Percentiles rank a stretch among this genome's conserved stretches.
phyloP scores from a whole-genome alignment of 2,113 vertebrate genomes.

The Fregetta grallaria region DNA sequence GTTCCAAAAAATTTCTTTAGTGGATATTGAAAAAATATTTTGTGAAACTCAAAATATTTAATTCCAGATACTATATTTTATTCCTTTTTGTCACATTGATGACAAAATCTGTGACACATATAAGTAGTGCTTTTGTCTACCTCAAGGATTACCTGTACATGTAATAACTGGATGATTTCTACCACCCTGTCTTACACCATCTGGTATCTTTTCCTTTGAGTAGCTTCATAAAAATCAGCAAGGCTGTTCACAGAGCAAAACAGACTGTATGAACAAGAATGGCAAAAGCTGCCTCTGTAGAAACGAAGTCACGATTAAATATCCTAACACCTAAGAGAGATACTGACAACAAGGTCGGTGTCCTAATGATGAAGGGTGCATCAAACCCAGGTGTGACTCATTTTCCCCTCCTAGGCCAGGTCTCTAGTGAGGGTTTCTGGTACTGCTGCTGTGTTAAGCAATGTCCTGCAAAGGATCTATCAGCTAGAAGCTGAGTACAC shows the following conservation, averaged over 20 bases:
- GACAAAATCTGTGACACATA: neutral
- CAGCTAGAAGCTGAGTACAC: neutral
- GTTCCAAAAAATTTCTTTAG: neutral
- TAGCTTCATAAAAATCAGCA: neutral
- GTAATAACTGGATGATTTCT: neutral
- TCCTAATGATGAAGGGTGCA: neutral
- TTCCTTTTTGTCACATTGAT: neutral
- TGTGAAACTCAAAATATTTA: neutral
- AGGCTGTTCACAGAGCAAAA: neutral
- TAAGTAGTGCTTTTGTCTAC: neutral
- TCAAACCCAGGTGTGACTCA: neutral
- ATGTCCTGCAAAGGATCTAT: neutral
- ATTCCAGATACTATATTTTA: neutral
- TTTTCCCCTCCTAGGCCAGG: neutral
- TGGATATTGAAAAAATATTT: neutral
- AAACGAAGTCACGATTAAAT: neutral
- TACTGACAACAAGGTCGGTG: neutral
- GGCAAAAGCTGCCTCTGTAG: neutral
- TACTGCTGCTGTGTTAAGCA: neutral
- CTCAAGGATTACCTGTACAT: fast-evolving
- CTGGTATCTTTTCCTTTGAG: neutral
- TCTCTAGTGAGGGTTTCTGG: neutral
- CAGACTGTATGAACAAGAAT: neutral
- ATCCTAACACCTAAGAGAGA: neutral
- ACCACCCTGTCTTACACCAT: neutral